Percentiles rank a stretch among this genome's conserved stretches.
phyloP scores from a whole-genome alignment of 2,113 vertebrate species.

The Trematocara macrostoma region DNA sequence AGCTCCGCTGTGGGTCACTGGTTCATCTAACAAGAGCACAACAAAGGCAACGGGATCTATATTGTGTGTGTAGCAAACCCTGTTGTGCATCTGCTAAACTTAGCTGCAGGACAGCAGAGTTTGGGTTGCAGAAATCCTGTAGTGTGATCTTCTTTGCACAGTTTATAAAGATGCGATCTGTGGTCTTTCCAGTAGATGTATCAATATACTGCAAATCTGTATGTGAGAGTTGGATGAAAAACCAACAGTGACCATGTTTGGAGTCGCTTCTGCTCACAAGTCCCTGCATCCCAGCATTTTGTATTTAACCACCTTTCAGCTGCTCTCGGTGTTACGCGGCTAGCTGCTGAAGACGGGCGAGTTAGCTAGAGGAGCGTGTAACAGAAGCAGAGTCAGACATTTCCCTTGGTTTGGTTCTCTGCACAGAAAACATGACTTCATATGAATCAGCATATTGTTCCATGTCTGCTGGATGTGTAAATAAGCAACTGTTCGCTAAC shows the following conservation, averaged over 20 bases:
- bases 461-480: background rate
- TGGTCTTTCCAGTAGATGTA: background rate
- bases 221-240: background rate
- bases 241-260: background rate
- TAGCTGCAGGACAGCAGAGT: background rate
- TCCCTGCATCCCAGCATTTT: background rate
- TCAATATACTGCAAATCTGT: background rate
- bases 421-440: background rate
- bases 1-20: slow-evolving; percentile 4
- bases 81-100: background rate
- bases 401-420: background rate
- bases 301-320: background rate
- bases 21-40: slow-evolving; percentile 3
- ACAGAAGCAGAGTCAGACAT: background rate
- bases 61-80: background rate
- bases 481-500: background rate
- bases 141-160: background rate
- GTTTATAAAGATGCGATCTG: background rate
- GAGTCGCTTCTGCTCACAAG: background rate
- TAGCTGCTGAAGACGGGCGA: background rate
- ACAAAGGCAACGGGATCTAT: slow-evolving; percentile 14
- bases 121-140: background rate
- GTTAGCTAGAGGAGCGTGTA: background rate
- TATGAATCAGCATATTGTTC: background rate
- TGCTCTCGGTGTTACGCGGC: background rate